Base-by-base conservation (phyloP, 53 echinoderm and acorn worm genomes). In the Stichopus horrens region DNA sequence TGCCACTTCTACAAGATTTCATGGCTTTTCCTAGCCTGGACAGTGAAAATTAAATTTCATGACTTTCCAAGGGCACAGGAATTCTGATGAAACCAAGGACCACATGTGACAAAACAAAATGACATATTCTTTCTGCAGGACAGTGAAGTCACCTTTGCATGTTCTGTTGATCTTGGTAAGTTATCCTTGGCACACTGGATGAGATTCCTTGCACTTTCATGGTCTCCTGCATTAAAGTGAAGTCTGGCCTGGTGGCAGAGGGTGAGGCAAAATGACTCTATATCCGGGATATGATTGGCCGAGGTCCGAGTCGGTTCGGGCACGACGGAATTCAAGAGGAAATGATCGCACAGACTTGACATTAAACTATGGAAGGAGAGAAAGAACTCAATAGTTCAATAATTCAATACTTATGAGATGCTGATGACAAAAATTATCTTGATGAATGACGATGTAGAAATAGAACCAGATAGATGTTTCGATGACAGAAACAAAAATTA, bases 241-340 rank as follows among this genome's bases (percentile, higher is more conserved):
- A 92, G 92, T 37, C 91, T 78, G 4, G 98, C 98, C 83, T 95
- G 98, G 88, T 98, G 92, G 77, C 94, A 98, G 67, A 95, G 57
- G 53, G 94, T 92, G 10, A 98, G 79, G 52, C 95, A 95, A 54
- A 98, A 83, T 8, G 95, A 94, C 74, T 98, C 98, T 53, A 90
- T 92, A 55, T 98, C 98, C 58, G 88, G 81, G n/a, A 83, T 83
- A 19, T 74, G 87, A 16, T 52, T 57, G 55, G 84, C 37, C 52
- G 20, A 23, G 53, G 80, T 56, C 52, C 68, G 23, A 18, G 74
- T 78, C 23, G 77, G 89, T 84, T 92, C 74, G n/a, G 89, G 19
- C 77, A 81, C 59, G 78, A 58, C 19, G 5, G 75, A 74, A 58
- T 87, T 91, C 5, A 98, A 86, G 4, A 98, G 90, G 9, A 98